Evolutionary conservation across 2,113 vertebrate species (phyloP).

Genomic region (Podocnemis expansa): DNA sequence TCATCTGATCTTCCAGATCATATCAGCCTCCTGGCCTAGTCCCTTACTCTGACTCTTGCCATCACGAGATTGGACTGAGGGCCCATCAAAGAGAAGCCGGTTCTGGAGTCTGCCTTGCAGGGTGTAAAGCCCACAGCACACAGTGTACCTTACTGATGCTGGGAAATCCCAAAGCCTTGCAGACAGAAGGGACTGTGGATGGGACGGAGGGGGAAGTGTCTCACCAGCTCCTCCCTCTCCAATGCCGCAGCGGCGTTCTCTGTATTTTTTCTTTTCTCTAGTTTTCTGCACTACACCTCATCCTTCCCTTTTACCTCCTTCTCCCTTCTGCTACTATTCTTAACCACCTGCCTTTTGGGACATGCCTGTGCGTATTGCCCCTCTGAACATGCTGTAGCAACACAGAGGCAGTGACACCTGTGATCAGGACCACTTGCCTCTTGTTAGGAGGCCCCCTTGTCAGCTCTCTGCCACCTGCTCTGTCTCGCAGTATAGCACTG

Average conservation of each 20-base stretch:
- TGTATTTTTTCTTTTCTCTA: not conserved
- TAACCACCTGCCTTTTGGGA: not conserved
- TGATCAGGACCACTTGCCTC: not conserved
- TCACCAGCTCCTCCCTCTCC: not conserved
- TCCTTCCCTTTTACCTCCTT: not conserved
- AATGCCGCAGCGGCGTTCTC: not conserved
- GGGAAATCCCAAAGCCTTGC: not conserved
- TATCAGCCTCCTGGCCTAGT: not conserved
- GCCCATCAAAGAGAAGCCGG: not conserved
- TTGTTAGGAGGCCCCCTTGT: not conserved
- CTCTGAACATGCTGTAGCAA: not conserved
- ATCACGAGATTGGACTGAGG: not conserved
- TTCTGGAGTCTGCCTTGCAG: not conserved
- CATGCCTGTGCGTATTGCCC: too few species aligned
- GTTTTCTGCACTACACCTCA: not conserved
- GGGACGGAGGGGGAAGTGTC: not conserved
- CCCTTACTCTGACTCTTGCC: not conserved
- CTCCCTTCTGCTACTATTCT: not conserved
- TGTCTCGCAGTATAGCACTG: not conserved
- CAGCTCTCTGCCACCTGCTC: conserved; percentile 53
- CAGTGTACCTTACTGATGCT: too few species aligned
- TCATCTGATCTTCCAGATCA: not conserved
- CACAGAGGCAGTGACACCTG: conserved; percentile 33
- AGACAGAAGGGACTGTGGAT: not conserved
- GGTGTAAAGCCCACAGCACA: not conserved